Evolutionary conservation across 1,140 invertebrate genomes (phyloP).

Genomic region (Formica selysi): DNA sequence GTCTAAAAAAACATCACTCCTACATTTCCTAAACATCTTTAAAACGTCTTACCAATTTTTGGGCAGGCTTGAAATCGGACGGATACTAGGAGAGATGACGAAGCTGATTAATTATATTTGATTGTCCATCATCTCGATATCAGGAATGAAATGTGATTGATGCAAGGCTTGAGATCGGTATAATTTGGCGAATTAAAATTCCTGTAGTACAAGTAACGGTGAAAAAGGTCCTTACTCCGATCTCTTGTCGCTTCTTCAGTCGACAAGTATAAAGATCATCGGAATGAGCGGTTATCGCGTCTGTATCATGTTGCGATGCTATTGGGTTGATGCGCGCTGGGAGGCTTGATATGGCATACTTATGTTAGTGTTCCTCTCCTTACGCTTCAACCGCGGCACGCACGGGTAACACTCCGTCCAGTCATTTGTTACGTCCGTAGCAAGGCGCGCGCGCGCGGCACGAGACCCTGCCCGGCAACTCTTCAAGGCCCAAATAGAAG

Average conservation of each 20-base stretch:
- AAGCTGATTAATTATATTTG: too few relatives aligned
- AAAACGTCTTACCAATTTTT: too few relatives aligned
- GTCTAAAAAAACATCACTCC: too few relatives aligned
- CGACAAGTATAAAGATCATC: not conserved
- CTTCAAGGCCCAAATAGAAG: constrained; percentile 83
- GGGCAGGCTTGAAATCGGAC: too few relatives aligned
- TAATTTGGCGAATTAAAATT: not conserved
- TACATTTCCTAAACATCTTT: too few relatives aligned
- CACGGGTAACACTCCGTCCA: constrained; percentile 50
- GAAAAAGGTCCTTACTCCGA: not conserved
- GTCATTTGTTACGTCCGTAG: constrained; percentile 45
- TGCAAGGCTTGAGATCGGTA: not conserved
- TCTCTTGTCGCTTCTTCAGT: not conserved
- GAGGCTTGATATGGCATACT: not conserved
- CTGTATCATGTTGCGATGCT: not conserved
- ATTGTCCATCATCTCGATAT: not conserved
- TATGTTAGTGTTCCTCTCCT: not conserved
- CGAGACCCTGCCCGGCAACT: constrained; percentile 73
- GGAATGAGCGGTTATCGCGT: not conserved
- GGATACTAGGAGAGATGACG: too few relatives aligned
- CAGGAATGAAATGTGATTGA: not conserved
- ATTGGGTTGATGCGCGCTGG: not conserved
- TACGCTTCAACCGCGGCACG: constrained; percentile 44
- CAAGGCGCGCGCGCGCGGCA: constrained; percentile 42
- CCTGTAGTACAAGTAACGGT: too few relatives aligned